phyloP scores from a whole-genome alignment of 2,797 vertebrate genomes.

The Lacerta bilineata region DNA sequence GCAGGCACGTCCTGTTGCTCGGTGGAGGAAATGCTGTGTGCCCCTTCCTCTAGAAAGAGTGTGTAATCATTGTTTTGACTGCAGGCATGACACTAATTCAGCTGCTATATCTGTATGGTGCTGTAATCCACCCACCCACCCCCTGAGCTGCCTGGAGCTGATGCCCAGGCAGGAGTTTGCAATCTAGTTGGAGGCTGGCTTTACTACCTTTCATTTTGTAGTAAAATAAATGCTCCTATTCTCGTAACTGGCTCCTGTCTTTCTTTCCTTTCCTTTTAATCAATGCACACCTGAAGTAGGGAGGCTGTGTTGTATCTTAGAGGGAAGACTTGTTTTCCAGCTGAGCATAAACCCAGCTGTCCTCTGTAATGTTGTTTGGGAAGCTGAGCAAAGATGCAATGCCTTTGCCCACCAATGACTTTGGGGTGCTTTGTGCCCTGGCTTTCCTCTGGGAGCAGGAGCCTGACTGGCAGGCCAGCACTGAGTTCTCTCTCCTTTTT shows the following conservation, averaged over 20 bases:
- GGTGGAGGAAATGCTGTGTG: neutral
- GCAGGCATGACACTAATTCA: neutral
- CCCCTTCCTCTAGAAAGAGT: neutral
- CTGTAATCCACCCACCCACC: slow-evolving; percentile 1
- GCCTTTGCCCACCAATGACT: neutral
- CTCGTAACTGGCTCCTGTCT: neutral
- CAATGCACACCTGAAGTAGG: neutral
- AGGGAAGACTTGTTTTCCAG: neutral
- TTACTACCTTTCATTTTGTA: slow-evolving; percentile 35
- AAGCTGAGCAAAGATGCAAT: neutral
- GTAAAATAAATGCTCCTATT: slow-evolving; percentile 6
- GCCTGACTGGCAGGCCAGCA: neutral
- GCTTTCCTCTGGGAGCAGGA: neutral
- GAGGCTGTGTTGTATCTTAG: neutral
- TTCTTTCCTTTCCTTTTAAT: neutral
- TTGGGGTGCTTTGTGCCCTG: neutral
- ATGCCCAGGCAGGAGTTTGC: neutral
- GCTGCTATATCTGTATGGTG: slow-evolving; percentile 16
- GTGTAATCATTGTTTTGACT: slow-evolving; percentile 14
- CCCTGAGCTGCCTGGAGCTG: slow-evolving; percentile 26
- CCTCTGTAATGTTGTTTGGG: neutral
- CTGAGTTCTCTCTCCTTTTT: neutral
- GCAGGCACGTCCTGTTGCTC: neutral
- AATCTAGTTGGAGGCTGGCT: slow-evolving; percentile 3
- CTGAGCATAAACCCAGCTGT: neutral